Conservation (phyloP, 1,140 invertebrate genomes). For the Ditylenchus dipsaci region DNA sequence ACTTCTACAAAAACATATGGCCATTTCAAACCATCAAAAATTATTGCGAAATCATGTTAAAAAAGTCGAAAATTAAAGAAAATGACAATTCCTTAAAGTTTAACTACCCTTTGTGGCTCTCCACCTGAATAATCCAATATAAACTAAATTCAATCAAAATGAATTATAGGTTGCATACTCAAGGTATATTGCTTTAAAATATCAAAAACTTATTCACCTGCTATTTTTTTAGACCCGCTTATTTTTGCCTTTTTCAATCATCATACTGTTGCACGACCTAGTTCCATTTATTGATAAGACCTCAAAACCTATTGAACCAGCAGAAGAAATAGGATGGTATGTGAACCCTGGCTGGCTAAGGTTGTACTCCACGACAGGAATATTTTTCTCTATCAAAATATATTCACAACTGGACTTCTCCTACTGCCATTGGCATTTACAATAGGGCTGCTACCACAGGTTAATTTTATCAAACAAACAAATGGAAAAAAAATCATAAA, state of each 20-base stretch:
- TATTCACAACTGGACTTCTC: slow-evolving; percentile 59
- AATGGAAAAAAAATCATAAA: too few species aligned
- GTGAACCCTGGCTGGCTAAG: slow-evolving; percentile 38
- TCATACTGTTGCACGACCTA: slow-evolving; percentile 69
- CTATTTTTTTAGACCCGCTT: slow-evolving; percentile 73
- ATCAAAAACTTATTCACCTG: too few species aligned
- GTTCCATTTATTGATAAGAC: not conserved
- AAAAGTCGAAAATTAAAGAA: too few species aligned
- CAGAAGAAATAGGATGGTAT: slow-evolving; percentile 36
- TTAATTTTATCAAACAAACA: too few species aligned
- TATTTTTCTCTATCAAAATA: slow-evolving; percentile 42
- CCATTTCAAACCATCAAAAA: too few species aligned
- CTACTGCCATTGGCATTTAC: slow-evolving; percentile 61
- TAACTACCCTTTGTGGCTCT: too few species aligned
- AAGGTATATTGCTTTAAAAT: slow-evolving; percentile 49
- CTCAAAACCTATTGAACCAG: not conserved
- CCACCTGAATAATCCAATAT: too few species aligned
- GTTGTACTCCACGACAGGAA: not conserved
- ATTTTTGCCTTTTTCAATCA: slow-evolving; percentile 80
- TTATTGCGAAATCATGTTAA: too few species aligned
- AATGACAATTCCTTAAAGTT: too few species aligned
- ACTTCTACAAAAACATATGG: too few species aligned
- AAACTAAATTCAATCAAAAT: too few species aligned
- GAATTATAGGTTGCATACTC: slow-evolving; percentile 67
- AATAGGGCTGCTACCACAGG: slow-evolving; percentile 62